Evolutionary conservation across 1,140 invertebrate species (phyloP), one percentile per base, ranked within the genome.

Genomic region (Drosophila biarmipes): DNA sequence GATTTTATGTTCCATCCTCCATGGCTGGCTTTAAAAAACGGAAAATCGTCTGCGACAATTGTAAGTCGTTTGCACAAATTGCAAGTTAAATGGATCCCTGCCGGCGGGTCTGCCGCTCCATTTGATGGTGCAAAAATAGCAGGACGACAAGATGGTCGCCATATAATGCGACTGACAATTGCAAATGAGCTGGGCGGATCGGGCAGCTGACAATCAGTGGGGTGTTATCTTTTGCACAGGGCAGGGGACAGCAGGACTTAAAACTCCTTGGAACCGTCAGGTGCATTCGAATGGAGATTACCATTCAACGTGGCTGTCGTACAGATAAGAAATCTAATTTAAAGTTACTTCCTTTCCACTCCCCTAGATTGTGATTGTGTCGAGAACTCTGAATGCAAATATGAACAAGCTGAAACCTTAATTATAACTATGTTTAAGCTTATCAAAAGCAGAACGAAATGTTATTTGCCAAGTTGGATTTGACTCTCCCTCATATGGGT

Each of bases 41-140:
- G 37, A 49, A 56, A 73, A 63, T 73, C 73, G 72, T 54, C 71
- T 46, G 57, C 57, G 72, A 74, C 72, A 74, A 73, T 73, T 74
- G 72, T 74, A 74, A 74, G 72, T 74, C 72, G 69, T 74, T 74
- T 73, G 72, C 69, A 62, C 42, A 74, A 74, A 74, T 74, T 74
- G 69, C 57, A 74, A 73, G 69, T 74, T 74, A 74, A 74, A 74
- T 74, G 72, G 69, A 74, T 73, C 72, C 69, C 49, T 51, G 66
- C 63, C 66, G 45, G 10, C 34, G 66, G 62, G 40, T 68, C 49
- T 69, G 61, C 55, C 69, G 73, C 53, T 55, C 57, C 56, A 69
- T 69, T 69, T 69, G 49, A 55, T 15, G 49, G 17, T 45, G 62
- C 62, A 37, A n/a, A 15, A 35, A 67, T 42, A 21, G 8, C 15